These are phyloP conservation scores for Volucella inanis DNA, from an alignment of 2,888 invertebrate species.

Conservation along the genomic window DNA sequence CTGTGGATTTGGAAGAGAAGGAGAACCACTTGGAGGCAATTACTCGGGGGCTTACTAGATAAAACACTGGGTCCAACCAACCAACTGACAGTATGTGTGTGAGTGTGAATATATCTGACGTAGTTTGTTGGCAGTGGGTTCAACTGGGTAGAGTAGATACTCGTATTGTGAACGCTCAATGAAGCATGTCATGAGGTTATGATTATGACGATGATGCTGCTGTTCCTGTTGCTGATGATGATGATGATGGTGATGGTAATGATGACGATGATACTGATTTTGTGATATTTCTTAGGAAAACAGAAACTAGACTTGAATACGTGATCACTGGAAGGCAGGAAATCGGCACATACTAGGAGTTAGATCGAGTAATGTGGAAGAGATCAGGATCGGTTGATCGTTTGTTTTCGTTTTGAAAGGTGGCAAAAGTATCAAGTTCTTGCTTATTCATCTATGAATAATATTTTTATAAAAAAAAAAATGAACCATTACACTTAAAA, in stretches of 20 bases:
- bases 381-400: constrained; percentile 44
- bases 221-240: too few species aligned
- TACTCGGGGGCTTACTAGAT: constrained; percentile 29
- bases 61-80: neutral
- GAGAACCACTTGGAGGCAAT: constrained; percentile 29
- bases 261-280: constrained; percentile 46
- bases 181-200: constrained; percentile 69
- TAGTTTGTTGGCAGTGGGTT: constrained; percentile 15
- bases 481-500: too few species aligned
- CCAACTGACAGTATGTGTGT: neutral
- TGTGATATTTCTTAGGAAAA: constrained; percentile 25
- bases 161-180: constrained; percentile 57
- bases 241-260: neutral
- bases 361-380: neutral
- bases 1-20: constrained; percentile 27
- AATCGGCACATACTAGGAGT: constrained; percentile 27
- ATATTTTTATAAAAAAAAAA: too few species aligned
- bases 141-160: neutral
- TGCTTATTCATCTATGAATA: too few species aligned
- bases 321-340: constrained; percentile 55
- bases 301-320: constrained; percentile 67
- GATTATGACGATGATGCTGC: constrained; percentile 51
- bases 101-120: constrained; percentile 14
- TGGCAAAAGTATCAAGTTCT: too few species aligned
- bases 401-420: constrained; percentile 32